These are phyloP conservation scores for Sarcoramphus papa DNA, from an alignment of 2,797 vertebrate genomes.

Conservation along the genomic window DNA sequence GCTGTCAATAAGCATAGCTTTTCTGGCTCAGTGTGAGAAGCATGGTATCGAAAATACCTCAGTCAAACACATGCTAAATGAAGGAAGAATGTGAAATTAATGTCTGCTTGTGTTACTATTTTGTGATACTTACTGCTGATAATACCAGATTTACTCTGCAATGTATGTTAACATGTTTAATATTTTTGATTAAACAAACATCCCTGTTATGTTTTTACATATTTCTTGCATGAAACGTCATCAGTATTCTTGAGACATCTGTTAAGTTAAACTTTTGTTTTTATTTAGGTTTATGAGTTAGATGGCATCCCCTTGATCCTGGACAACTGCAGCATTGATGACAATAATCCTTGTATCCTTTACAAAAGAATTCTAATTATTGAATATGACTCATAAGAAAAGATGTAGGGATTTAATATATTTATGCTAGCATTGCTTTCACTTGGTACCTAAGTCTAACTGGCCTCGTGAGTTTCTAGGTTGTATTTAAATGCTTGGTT, in stretches of 20 bases:
- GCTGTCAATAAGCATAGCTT: neutral
- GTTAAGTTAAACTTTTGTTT: neutral
- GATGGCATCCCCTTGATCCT: conserved; percentile 91
- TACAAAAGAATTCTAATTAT: neutral
- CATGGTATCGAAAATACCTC: neutral
- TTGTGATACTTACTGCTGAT: neutral
- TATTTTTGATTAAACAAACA: neutral
- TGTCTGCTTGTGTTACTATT: neutral
- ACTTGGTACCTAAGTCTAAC: neutral
- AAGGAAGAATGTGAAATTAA: neutral
- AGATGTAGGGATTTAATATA: neutral
- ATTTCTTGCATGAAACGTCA: neutral
- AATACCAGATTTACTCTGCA: neutral
- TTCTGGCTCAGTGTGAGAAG: neutral
- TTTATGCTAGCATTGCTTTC: neutral
- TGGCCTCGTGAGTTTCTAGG: neutral
- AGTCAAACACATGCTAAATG: neutral
- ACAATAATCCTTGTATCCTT: conserved; percentile 99
- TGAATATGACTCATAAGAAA: neutral
- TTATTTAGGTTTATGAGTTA: conserved; percentile 83
- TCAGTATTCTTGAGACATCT: neutral
- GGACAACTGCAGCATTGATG: conserved; percentile 93
- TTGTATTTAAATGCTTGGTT: neutral
- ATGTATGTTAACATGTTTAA: neutral
- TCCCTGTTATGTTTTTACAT: rapidly evolving